A percentile compares a stretch with the other conserved stretches of the same genome.
Evolutionary conservation across 2,888 invertebrate species (phyloP).

Genomic region (Buathra laborator): DNA sequence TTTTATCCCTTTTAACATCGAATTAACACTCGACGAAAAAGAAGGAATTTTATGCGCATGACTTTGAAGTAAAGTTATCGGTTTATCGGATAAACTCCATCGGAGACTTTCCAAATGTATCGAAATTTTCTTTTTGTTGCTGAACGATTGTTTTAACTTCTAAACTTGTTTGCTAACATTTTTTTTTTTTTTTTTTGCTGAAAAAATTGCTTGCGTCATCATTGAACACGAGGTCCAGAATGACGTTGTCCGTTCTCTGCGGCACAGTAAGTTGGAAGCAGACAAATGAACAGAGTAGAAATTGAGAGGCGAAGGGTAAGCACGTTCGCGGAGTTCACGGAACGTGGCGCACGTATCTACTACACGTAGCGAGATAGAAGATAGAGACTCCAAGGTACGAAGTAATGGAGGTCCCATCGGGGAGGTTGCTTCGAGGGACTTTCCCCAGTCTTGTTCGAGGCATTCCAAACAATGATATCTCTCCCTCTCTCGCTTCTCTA

Average conservation of each 20-base stretch:
- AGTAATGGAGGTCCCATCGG: slow-evolving; percentile 52
- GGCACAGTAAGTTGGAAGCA: not conserved
- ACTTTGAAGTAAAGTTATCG: too few relatives aligned
- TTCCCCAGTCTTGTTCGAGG: slow-evolving; percentile 46
- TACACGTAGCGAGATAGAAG: slow-evolving; percentile 32
- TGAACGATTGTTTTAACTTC: too few relatives aligned
- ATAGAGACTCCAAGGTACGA: slow-evolving; percentile 22
- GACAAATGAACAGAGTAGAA: not conserved
- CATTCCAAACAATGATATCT: slow-evolving; percentile 56
- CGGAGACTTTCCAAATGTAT: too few relatives aligned
- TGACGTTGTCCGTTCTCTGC: not conserved
- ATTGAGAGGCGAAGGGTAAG: slow-evolving; percentile 8
- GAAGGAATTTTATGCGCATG: too few relatives aligned
- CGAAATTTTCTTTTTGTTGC: too few relatives aligned
- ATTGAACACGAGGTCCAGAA: not conserved
- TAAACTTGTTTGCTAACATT: too few relatives aligned
- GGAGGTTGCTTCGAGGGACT: slow-evolving; percentile 31
- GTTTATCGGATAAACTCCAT: too few relatives aligned
- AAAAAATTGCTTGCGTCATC: too few relatives aligned
- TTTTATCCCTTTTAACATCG: not conserved
- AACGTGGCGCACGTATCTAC: slow-evolving; percentile 47
- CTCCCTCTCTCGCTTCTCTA: slow-evolving; percentile 1
- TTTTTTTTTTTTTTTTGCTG: too few relatives aligned
- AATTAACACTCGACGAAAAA: too few relatives aligned
- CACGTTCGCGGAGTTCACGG: slow-evolving; percentile 45